Evolutionary conservation across 2,113 vertebrate species (phyloP).

Genomic region (Mohoua ochrocephala): DNA sequence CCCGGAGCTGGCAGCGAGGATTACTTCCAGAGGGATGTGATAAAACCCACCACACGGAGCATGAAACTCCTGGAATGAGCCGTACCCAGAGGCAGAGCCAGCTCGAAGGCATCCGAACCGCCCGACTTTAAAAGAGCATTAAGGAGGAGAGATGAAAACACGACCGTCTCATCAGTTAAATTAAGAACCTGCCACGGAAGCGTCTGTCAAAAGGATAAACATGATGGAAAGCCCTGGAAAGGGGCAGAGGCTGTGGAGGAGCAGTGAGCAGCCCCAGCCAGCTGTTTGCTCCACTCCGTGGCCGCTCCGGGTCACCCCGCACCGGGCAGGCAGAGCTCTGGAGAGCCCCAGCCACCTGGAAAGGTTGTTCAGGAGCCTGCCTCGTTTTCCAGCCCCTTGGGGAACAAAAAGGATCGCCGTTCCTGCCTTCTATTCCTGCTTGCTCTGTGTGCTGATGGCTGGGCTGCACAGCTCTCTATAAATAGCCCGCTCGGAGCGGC

Average conservation of each 20-base stretch:
- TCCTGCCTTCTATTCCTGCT: neutral
- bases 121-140: neutral
- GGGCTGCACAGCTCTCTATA: neutral
- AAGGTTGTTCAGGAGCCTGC: neutral
- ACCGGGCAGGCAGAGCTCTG: neutral
- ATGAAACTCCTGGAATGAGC: neutral
- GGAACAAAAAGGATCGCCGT: neutral
- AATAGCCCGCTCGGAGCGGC: neutral
- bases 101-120: neutral
- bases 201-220: constrained; percentile 7
- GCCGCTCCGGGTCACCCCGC: neutral
- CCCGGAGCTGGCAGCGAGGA: neutral
- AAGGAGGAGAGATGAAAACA: neutral
- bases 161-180: neutral
- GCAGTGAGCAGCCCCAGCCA: neutral
- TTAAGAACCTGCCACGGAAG: constrained; percentile 11
- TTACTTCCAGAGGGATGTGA: neutral
- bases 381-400: neutral
- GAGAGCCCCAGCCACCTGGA: neutral
- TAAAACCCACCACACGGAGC: neutral
- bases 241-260: neutral
- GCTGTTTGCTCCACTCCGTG: neutral
- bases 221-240: constrained; percentile 10
- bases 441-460: neutral
- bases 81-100: neutral